Evolutionary conservation across 1,140 invertebrate species (phyloP).

Genomic region (Geopemphigus sp.): DNA sequence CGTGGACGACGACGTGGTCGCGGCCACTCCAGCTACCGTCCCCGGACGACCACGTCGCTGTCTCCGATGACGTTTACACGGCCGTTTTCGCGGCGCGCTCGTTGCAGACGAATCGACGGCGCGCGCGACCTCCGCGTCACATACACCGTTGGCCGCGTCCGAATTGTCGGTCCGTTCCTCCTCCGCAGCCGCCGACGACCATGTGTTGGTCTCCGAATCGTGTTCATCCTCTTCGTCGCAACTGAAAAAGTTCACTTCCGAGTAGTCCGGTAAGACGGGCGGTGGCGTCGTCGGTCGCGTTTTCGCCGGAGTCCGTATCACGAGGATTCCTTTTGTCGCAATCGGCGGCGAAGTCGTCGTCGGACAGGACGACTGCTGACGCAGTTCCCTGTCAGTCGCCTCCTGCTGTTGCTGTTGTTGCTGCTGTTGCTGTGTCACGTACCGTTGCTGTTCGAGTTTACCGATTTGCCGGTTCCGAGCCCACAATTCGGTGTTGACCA

Average conservation of each 20-base stretch:
- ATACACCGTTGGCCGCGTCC: no score
- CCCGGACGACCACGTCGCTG: background rate
- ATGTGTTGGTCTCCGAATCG: background rate
- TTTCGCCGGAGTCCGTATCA: no score
- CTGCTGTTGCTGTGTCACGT: background rate
- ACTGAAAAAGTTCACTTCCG: slow-evolving; percentile 27
- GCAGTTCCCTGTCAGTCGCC: no score
- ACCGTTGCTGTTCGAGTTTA: slow-evolving; percentile 14
- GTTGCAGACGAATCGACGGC: background rate
- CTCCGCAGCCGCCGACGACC: background rate
- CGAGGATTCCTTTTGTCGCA: slow-evolving; percentile 17
- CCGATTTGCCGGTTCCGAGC: slow-evolving; percentile 15
- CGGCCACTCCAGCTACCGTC: background rate
- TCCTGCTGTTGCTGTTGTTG: no score
- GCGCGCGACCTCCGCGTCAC: no score
- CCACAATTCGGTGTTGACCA: slow-evolving; percentile 34
- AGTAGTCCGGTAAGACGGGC: slow-evolving; percentile 20
- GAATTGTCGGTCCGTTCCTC: background rate
- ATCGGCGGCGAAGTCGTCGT: background rate
- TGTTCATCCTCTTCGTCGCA: background rate
- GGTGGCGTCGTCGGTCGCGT: slow-evolving; percentile 19
- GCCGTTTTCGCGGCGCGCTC: background rate
- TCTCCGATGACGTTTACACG: background rate
- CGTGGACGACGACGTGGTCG: background rate
- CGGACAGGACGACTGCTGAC: no score